Base-by-base conservation (phyloP, 2,113 vertebrate species). In the Nycticryphes semicollaris region DNA sequence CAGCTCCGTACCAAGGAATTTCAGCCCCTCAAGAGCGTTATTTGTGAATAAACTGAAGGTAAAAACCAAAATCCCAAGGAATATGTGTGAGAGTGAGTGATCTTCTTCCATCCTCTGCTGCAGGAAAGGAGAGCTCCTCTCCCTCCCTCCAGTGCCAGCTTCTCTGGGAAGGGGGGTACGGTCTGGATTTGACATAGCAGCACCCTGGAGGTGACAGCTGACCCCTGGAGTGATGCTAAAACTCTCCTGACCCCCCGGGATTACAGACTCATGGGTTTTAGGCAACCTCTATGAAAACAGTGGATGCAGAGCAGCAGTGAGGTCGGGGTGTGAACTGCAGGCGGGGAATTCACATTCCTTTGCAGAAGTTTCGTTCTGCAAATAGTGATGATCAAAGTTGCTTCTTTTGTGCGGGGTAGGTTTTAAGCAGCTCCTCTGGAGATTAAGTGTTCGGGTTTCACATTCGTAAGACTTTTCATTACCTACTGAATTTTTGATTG, bases 81-180 rank as follows among this genome's bases (percentile, higher is more conserved):
- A 74, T 80, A 78, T 78, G 37, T 51, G 67, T 92, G 68, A 43
- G 76, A 84, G 24, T 35, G 90, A 91, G 48, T 84, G 78, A 94
- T 87, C 50, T 37, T 87, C 45, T 41, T 78, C 25, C 30, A 90
- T 93, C 73, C 47, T 47, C 56, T 78, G 31, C 56, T 94, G 67
- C 45, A 72, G 43, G 35, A 76, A 78, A 28, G 31, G 43, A 79
- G 79, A 67, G 39, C 53, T 91, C 66, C 86, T 68, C 70, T 93
- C 72, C 76, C 77, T 51, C 41, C n/a, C 20, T 16, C 47, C 19
- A 47, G 47, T 47, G 47, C 47, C 47, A 47, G 45, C 47, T 47
- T 47, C 47, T 21, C 63, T 94, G 91, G 53, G 89, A 87, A 84
- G 9, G 3, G 3, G 50, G 35, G 43, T 67, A 14, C 2, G 2